Evolutionary conservation across 2,888 invertebrate genomes (phyloP).

Genomic region (Mythimna pallens): DNA sequence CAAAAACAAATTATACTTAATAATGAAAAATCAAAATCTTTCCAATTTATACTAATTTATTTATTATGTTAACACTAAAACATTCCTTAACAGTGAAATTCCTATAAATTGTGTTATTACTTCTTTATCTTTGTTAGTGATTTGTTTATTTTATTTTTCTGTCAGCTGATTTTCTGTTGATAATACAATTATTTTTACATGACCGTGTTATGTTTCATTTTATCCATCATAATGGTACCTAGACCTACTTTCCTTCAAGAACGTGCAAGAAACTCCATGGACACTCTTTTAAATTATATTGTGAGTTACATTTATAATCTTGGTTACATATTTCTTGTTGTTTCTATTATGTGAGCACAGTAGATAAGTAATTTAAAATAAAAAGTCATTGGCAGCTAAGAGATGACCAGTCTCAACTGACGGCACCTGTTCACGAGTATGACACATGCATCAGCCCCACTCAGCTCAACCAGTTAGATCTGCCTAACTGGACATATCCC

Average conservation of each 20-base stretch:
- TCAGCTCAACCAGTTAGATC: neutral
- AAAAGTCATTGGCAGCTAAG: no score
- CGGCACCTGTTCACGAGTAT: no score
- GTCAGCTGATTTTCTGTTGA: slow-evolving; percentile 64
- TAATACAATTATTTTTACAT: slow-evolving; percentile 69
- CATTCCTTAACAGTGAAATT: slow-evolving; percentile 43
- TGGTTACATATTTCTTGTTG: no score
- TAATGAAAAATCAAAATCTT: neutral
- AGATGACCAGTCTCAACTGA: no score
- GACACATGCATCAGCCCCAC: no score
- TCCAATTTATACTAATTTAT: slow-evolving; percentile 6
- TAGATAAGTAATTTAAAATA: no score
- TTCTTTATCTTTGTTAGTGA: slow-evolving; percentile 41
- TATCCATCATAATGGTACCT: no score
- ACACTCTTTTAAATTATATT: no score
- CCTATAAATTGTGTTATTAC: slow-evolving; percentile 17
- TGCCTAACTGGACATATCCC: neutral
- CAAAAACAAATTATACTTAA: neutral
- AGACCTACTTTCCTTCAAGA: no score
- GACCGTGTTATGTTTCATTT: slow-evolving; percentile 40
- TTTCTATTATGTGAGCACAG: no score
- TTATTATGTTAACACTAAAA: slow-evolving; percentile 13
- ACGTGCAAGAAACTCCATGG: no score
- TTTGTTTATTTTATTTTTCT: slow-evolving; percentile 42
- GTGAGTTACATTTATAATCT: no score